Conservation (phyloP, 2,888 invertebrate genomes). For the Ypsolopha scabrella region DNA sequence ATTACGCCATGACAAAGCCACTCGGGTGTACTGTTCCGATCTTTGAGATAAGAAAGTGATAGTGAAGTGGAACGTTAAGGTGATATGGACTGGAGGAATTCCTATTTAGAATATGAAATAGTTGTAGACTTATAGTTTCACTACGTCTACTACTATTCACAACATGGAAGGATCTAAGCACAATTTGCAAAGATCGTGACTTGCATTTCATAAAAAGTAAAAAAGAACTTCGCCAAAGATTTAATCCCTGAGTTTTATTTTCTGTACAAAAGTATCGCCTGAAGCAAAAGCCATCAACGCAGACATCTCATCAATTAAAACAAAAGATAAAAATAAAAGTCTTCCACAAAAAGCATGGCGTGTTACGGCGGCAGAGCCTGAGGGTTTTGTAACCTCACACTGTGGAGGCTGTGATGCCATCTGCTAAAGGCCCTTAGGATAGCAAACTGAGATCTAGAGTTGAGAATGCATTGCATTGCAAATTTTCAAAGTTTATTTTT, state of each 20-base stretch:
- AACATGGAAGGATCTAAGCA: too few relatives aligned
- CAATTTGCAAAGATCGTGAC: too few relatives aligned
- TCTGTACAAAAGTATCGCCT: not conserved
- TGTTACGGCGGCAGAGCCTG: slow-evolving; percentile 26
- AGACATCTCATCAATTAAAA: not conserved
- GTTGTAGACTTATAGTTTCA: too few relatives aligned
- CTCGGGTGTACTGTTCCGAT: not conserved
- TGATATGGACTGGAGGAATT: too few relatives aligned
- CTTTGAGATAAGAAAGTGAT: not conserved
- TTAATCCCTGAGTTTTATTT: not conserved
- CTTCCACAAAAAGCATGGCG: slow-evolving; percentile 18
- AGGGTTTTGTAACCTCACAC: slow-evolving; percentile 12
- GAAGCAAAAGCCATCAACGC: not conserved
- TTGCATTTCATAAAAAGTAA: too few relatives aligned
- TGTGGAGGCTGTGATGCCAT: not conserved
- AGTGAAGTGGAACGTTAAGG: not conserved
- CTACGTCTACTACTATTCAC: too few relatives aligned
- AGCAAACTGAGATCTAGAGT: too few relatives aligned
- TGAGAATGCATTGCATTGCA: too few relatives aligned
- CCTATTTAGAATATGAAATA: too few relatives aligned
- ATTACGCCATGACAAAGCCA: not conserved
- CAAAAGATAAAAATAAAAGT: not conserved
- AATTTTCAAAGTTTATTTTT: too few relatives aligned
- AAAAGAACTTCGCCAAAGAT: too few relatives aligned
- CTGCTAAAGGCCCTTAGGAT: not conserved